phyloP scores from a whole-genome alignment of 1,140 invertebrate genomes.

The Drosophila prosaltans region DNA sequence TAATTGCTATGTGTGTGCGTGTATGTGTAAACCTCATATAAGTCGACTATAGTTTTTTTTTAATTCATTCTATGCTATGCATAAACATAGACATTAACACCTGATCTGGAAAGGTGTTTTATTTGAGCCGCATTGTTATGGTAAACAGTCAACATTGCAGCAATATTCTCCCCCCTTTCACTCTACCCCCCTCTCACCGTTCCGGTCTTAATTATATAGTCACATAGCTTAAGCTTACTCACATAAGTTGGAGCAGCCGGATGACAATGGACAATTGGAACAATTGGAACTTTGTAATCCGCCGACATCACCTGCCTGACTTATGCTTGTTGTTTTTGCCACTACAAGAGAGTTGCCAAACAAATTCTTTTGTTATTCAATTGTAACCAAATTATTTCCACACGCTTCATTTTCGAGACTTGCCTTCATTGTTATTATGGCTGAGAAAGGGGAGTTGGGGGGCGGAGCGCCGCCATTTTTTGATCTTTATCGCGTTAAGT shows the following conservation, averaged over 20 bases:
- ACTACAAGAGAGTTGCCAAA: slow-evolving; percentile 69
- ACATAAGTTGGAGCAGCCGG: slow-evolving; percentile 57
- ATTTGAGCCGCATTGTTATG: slow-evolving; percentile 65
- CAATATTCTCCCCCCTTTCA: slow-evolving; percentile 13
- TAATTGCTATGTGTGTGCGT: slow-evolving; percentile 53
- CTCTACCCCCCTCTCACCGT: slow-evolving; percentile 6
- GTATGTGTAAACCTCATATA: slow-evolving; percentile 39
- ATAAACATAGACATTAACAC: slow-evolving; percentile 82
- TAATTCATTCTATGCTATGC: slow-evolving; percentile 15
- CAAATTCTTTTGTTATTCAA: slow-evolving; percentile 82
- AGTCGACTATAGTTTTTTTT: slow-evolving; percentile 59
- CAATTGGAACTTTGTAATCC: slow-evolving; percentile 70
- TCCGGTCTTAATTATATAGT: slow-evolving; percentile 69
- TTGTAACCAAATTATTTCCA: slow-evolving; percentile 82
- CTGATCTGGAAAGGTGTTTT: slow-evolving; percentile 76
- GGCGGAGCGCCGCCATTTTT: slow-evolving; percentile 27
- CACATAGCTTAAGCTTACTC: slow-evolving; percentile 62
- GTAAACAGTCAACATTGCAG: slow-evolving; percentile 61
- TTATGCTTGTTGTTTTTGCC: background rate
- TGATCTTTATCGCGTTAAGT: slow-evolving; percentile 74
- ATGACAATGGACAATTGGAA: slow-evolving; percentile 58
- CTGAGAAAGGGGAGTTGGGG: slow-evolving; percentile 5
- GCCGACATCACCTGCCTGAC: slow-evolving; percentile 37
- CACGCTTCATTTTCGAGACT: slow-evolving; percentile 59
- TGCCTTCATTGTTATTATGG: slow-evolving; percentile 45